Evolutionary conservation across 1,140 invertebrate genomes (phyloP).

Genomic region (Nasonia longicornis): DNA sequence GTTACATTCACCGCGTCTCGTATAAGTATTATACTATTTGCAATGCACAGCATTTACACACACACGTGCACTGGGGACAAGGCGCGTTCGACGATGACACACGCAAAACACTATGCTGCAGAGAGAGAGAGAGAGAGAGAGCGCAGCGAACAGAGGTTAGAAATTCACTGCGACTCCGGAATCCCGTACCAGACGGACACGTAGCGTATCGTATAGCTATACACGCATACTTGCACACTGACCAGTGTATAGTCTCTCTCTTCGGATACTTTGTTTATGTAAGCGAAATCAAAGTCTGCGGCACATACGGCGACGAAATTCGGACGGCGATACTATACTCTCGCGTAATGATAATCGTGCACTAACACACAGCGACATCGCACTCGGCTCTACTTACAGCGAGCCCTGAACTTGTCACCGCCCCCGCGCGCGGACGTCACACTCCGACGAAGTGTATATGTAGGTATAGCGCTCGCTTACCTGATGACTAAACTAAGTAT

Average conservation of each 20-base stretch:
- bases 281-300: constrained; percentile 1
- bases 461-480: not conserved
- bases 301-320: not conserved
- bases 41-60: too few species aligned
- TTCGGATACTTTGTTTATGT: not conserved
- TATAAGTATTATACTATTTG: too few species aligned
- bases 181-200: not conserved
- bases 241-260: not conserved
- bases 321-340: not conserved
- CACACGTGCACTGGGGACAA: not conserved
- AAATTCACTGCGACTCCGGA: not conserved
- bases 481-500: not conserved
- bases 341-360: not conserved
- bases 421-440: not conserved
- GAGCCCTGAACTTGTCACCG: constrained; percentile 38
- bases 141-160: constrained; percentile 25
- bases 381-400: too few species aligned
- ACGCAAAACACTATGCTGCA: not conserved
- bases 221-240: not conserved
- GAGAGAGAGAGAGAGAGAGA: too few species aligned
- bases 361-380: not conserved
- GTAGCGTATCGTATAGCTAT: not conserved
- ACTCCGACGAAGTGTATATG: not conserved
- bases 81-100: not conserved
- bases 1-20: too few species aligned